phyloP scores from a whole-genome alignment of 1,140 invertebrate species.

The Papilio dardanus region DNA sequence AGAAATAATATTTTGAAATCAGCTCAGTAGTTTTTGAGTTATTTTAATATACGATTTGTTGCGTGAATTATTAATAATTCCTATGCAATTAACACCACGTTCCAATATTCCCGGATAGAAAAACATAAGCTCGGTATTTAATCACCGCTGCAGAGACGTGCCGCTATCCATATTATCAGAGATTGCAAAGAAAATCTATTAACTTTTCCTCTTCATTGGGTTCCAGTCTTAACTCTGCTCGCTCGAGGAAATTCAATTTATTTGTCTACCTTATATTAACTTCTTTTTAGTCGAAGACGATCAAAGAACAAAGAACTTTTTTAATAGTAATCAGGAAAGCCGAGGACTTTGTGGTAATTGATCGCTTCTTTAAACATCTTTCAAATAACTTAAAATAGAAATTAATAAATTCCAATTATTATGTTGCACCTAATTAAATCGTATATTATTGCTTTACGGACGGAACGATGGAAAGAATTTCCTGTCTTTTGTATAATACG shows the following conservation, averaged over 20 bases:
- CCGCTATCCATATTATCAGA: not conserved
- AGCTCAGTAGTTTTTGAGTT: too few relatives aligned
- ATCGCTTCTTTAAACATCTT: too few relatives aligned
- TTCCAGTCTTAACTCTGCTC: not conserved
- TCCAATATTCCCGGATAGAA: not conserved
- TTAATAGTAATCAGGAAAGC: too few relatives aligned
- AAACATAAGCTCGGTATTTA: not conserved
- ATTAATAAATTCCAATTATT: too few relatives aligned
- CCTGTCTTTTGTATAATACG: too few relatives aligned
- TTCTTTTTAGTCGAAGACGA: not conserved
- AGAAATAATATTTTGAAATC: too few relatives aligned
- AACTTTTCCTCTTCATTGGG: conserved; percentile 9
- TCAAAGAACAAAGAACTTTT: not conserved
- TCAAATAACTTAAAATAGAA: too few relatives aligned
- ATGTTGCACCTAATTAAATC: too few relatives aligned
- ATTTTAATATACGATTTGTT: too few relatives aligned
- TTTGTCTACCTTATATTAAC: not conserved
- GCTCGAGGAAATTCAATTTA: conserved; percentile 7
- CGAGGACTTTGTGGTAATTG: too few relatives aligned
- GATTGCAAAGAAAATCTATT: not conserved
- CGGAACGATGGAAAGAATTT: too few relatives aligned
- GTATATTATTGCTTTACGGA: too few relatives aligned
- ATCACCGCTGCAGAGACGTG: not conserved
- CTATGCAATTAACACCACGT: not conserved
- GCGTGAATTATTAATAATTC: not conserved